Conservation (phyloP, 2,797 vertebrate genomes). For the Myotis findleyi region DNA sequence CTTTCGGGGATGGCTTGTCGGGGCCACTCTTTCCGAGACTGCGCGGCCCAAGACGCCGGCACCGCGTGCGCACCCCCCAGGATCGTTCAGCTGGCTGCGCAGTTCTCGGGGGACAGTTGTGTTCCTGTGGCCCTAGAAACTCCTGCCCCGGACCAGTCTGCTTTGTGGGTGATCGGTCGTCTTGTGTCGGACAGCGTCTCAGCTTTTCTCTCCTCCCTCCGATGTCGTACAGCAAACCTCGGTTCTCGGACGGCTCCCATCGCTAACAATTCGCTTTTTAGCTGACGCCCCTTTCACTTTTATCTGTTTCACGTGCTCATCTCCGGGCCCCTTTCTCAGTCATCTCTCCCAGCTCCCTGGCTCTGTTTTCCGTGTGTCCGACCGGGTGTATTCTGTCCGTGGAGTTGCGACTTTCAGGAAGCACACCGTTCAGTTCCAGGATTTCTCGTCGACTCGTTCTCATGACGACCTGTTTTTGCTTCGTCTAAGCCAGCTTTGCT, state of each 20-base stretch:
- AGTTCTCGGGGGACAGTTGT: background rate
- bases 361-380: background rate
- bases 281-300: too few species aligned
- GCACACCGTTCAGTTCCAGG: background rate
- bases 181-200: background rate
- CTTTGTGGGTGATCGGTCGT: background rate
- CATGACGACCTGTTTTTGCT: background rate
- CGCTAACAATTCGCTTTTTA: too few species aligned
- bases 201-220: background rate
- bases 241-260: too few species aligned
- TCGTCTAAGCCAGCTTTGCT: background rate
- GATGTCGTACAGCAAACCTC: background rate
- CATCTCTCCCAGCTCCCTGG: rapidly evolving
- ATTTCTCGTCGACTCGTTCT: background rate
- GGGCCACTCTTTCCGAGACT: background rate
- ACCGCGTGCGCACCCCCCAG: background rate
- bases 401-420: background rate
- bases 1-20: background rate
- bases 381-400: background rate
- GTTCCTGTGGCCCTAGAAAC: background rate
- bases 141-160: background rate
- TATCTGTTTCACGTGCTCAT: background rate
- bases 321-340: background rate
- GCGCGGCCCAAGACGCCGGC: background rate
- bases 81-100: background rate